phyloP scores from a whole-genome alignment of 2,888 invertebrate species.

The Luffia ferchaultella region DNA sequence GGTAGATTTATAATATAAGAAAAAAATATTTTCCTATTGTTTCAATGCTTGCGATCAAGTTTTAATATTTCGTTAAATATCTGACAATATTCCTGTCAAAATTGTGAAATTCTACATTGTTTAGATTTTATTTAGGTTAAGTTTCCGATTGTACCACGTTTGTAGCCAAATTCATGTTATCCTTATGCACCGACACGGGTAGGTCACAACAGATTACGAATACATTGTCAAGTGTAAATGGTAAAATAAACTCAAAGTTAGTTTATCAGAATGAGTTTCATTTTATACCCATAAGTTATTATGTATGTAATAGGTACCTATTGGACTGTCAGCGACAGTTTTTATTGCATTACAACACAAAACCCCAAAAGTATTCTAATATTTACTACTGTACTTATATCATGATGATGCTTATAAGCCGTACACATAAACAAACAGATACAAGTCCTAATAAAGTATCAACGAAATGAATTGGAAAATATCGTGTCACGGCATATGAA shows the following conservation, averaged over 20 bases:
- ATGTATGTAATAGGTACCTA: too few species aligned
- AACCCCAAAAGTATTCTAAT: too few species aligned
- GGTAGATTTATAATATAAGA: not conserved
- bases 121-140: not conserved
- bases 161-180: not conserved
- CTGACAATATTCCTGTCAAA: not conserved
- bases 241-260: constrained; percentile 70
- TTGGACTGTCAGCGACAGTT: too few species aligned
- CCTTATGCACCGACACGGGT: constrained; percentile 27
- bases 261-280: constrained; percentile 65
- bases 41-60: not conserved
- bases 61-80: not conserved
- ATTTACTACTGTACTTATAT: too few species aligned
- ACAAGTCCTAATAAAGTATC: too few species aligned
- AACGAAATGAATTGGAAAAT: too few species aligned
- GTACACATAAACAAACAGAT: too few species aligned
- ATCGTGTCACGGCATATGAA: too few species aligned
- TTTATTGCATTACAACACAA: too few species aligned
- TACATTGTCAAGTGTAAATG: constrained; percentile 70
- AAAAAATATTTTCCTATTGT: not conserved
- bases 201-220: constrained; percentile 64
- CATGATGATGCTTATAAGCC: too few species aligned
- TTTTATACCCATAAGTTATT: constrained; percentile 24
- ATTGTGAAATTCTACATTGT: not conserved
- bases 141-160: constrained; percentile 1